Conservation (phyloP, 2,888 invertebrate genomes). For the Phyto melanocephala region DNA sequence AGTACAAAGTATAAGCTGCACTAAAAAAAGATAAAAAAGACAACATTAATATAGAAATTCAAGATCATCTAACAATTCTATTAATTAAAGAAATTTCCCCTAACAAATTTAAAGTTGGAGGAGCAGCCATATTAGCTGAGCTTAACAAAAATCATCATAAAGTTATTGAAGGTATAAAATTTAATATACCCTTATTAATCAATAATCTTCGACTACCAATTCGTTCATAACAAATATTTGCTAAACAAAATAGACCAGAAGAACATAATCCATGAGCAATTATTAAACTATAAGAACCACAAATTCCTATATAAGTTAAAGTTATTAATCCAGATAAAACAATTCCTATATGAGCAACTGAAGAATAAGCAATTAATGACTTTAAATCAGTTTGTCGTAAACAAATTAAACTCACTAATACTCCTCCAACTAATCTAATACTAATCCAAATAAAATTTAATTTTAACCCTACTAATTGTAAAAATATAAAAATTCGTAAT, state of each 20-base stretch:
- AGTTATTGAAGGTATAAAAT: constrained; percentile 81
- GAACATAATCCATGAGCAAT: constrained; percentile 84
- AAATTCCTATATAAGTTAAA: constrained; percentile 80
- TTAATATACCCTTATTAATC: constrained; percentile 83
- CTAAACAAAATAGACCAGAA: constrained; percentile 84
- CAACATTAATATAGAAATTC: constrained; percentile 80
- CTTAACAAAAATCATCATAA: constrained; percentile 84
- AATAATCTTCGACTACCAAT: constrained; percentile 82
- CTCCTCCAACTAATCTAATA: constrained; percentile 81
- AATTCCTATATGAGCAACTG: constrained; percentile 85
- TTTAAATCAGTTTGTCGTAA: constrained; percentile 85
- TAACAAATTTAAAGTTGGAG: constrained; percentile 84
- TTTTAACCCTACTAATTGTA: constrained; percentile 79
- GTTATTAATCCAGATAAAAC: constrained; percentile 82
- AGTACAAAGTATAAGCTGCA: constrained; percentile 83
- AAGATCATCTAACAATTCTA: constrained; percentile 81
- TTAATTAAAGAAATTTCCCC: constrained; percentile 84
- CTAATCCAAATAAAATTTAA: constrained; percentile 81
- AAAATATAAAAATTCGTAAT: constrained; percentile 81
- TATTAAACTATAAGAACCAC: constrained; percentile 82
- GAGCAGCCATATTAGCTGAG: constrained; percentile 83
- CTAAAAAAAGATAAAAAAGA: constrained; percentile 83
- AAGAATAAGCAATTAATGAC: constrained; percentile 83
- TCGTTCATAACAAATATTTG: constrained; percentile 83
- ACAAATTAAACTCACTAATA: constrained; percentile 84